Percentiles rank a stretch among this genome's conserved stretches.
Evolutionary conservation across 1,140 invertebrate species (phyloP).

Genomic region (Tachypleus tridentatus): DNA sequence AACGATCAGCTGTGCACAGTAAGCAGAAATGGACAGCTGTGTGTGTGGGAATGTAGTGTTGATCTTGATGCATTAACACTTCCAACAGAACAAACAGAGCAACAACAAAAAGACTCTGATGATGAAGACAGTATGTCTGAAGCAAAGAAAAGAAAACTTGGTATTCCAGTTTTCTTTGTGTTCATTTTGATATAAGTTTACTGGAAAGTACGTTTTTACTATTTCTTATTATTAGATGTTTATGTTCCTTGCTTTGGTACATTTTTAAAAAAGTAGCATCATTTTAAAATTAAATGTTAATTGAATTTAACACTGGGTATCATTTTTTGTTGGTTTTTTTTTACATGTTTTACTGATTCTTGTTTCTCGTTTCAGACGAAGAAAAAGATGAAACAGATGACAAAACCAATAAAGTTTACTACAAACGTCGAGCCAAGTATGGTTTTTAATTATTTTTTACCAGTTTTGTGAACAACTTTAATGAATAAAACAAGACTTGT

Average conservation of each 20-base stretch:
- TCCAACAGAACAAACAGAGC: constrained; percentile 27
- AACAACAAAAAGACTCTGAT: constrained; percentile 33
- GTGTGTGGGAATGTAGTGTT: constrained; percentile 76
- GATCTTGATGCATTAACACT: constrained; percentile 49
- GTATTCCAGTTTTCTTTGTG: background rate
- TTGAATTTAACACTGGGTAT: too few relatives aligned
- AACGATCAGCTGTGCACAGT: constrained; percentile 35
- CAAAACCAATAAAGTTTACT: too few relatives aligned
- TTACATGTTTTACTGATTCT: too few relatives aligned
- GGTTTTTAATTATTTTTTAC: too few relatives aligned
- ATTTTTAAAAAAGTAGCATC: too few relatives aligned
- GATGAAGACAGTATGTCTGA: constrained; percentile 36
- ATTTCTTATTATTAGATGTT: background rate
- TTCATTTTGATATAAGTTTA: background rate
- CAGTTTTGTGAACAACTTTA: too few relatives aligned
- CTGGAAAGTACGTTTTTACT: background rate
- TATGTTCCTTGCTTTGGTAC: background rate
- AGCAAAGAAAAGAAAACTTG: constrained; percentile 17
- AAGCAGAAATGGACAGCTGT: constrained; percentile 49
- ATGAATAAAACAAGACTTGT: too few relatives aligned
- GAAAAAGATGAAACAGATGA: too few relatives aligned
- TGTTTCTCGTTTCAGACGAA: too few relatives aligned
- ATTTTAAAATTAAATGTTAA: too few relatives aligned
- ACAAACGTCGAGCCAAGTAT: too few relatives aligned
- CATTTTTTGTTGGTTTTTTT: too few relatives aligned